These are phyloP conservation scores for Tipula unca DNA, from an alignment of 2,888 invertebrate genomes.

Conservation along the genomic window DNA sequence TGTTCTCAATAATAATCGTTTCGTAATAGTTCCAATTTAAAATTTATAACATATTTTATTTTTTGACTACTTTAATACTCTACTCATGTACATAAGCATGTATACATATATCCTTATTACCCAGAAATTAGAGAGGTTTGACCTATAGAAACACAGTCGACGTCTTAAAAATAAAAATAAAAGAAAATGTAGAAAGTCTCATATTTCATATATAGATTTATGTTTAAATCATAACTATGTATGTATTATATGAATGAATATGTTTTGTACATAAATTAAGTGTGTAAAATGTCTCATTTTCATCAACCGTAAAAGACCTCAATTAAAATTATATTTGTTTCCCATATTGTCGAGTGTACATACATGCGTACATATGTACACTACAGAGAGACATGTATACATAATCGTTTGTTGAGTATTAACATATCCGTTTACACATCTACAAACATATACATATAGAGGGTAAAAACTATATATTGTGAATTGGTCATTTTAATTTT, in stretches of 20 bases:
- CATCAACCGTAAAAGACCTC: background rate
- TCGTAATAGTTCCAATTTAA: background rate
- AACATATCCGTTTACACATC: background rate
- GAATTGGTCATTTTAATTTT: background rate
- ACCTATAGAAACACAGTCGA: background rate
- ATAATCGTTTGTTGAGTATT: background rate
- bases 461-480: background rate
- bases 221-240: background rate
- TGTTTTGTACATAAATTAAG: background rate
- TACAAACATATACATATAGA: background rate
- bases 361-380: background rate
- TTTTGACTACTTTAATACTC: background rate
- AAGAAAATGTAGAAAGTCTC: background rate
- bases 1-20: background rate
- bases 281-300: slow-evolving; percentile 4
- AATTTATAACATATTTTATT: too few species aligned
- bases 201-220: background rate
- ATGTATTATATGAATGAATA: background rate
- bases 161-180: background rate
- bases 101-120: background rate
- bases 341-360: background rate
- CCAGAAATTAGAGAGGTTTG: background rate
- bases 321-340: background rate
- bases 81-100: background rate
- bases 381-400: too few species aligned